Conservation (phyloP, 1,140 invertebrate species). For the Drosophila paulistorum region DNA sequence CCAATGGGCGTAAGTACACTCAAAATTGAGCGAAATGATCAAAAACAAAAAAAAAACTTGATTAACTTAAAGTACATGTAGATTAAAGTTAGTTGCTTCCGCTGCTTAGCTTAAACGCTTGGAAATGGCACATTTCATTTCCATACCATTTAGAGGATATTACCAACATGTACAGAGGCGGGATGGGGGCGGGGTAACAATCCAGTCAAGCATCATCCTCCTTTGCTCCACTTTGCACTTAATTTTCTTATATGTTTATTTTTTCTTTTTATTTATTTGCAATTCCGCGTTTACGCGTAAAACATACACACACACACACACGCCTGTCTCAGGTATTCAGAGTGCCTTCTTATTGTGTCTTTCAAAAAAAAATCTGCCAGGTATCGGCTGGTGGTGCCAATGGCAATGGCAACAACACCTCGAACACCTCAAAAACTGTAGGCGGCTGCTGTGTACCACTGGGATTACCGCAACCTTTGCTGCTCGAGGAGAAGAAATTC, state of each 20-base stretch:
- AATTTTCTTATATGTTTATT: slow-evolving; percentile 76
- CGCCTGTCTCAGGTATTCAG: slow-evolving; percentile 2
- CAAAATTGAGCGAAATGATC: too few species aligned
- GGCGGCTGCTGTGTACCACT: slow-evolving; percentile 83
- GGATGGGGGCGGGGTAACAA: slow-evolving; percentile 13
- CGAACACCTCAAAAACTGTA: slow-evolving; percentile 53
- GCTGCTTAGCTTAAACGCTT: slow-evolving; percentile 49
- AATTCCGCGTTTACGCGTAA: slow-evolving; percentile 47
- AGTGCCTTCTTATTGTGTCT: slow-evolving; percentile 17
- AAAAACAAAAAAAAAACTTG: slow-evolving; percentile 22
- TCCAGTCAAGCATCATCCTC: slow-evolving; percentile 38
- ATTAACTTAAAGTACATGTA: slow-evolving; percentile 33
- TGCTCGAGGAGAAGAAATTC: slow-evolving; percentile 92
- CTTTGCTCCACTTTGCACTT: slow-evolving; percentile 70
- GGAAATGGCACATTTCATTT: slow-evolving; percentile 53
- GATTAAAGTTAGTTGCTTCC: slow-evolving; percentile 25
- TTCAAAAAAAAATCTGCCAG: slow-evolving; percentile 47
- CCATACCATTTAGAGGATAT: slow-evolving; percentile 53
- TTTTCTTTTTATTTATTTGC: slow-evolving; percentile 77
- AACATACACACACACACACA: slow-evolving; percentile 24
- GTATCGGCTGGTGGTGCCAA: slow-evolving; percentile 31
- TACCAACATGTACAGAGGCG: not conserved
- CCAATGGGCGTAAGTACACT: slow-evolving; percentile 66
- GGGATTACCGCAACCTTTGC: slow-evolving; percentile 88
- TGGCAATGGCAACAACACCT: slow-evolving; percentile 30